Conservation (phyloP, 2,797 vertebrate species). For the Capromys pilorides region DNA sequence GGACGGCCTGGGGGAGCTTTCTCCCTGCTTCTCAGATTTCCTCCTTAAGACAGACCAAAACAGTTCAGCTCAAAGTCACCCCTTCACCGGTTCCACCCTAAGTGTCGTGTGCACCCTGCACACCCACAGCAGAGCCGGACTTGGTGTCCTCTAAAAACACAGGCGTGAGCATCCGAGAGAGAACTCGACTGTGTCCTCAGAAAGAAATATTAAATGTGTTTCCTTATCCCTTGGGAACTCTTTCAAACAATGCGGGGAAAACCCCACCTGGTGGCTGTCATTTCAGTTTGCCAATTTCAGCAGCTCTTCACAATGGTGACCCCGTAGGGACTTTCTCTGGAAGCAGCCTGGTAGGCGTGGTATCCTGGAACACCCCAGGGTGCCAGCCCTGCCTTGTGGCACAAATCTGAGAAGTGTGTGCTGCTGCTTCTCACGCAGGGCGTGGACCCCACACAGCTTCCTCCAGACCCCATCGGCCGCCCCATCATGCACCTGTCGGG, state of each 20-base stretch:
- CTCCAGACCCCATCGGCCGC: conserved; percentile 86
- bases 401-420: neutral
- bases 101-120: neutral
- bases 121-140: neutral
- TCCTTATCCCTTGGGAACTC: neutral
- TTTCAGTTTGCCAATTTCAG: neutral
- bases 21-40: neutral
- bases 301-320: neutral
- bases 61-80: neutral
- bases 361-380: neutral
- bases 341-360: neutral
- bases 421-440: conserved; percentile 58
- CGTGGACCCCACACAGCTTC: conserved; percentile 76
- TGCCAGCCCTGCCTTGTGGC: neutral
- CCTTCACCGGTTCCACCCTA: neutral
- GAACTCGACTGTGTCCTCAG: neutral
- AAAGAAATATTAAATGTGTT: neutral
- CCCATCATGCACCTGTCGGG: conserved; percentile 88
- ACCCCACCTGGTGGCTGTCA: neutral
- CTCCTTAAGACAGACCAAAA: neutral
- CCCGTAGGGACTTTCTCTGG: neutral
- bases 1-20: too few relatives aligned
- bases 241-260: neutral
- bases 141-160: neutral
- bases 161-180: neutral